phyloP scores from a whole-genome alignment of 2,113 vertebrate species.

The Laticauda laticaudata region DNA sequence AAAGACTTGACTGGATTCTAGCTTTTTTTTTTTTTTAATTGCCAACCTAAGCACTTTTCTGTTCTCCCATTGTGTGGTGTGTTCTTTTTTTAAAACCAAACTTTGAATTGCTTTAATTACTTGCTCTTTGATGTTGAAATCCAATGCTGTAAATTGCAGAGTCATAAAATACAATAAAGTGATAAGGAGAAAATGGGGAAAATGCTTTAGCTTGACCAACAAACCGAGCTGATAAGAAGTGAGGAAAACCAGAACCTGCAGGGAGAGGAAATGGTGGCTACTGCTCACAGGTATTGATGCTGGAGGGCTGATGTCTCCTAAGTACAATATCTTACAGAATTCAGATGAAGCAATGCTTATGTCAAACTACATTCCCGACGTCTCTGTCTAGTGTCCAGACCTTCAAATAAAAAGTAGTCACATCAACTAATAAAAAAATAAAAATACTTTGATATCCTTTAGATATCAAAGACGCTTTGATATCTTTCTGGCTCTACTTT shows the following conservation, averaged over 20 bases:
- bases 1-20: not conserved
- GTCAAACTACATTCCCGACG: conserved; percentile 47
- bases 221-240: not conserved
- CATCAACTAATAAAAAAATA: not conserved
- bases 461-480: not conserved
- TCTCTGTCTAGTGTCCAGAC: conserved; percentile 28
- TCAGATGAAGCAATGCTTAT: conserved; percentile 36
- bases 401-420: not conserved
- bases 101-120: not conserved
- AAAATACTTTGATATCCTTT: not conserved
- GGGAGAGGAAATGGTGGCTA: not conserved
- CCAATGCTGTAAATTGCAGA: not conserved
- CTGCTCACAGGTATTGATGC: not conserved
- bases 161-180: not conserved
- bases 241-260: not conserved
- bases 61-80: not conserved
- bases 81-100: not conserved
- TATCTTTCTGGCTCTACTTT: not conserved
- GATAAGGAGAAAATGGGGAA: not conserved
- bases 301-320: conserved; percentile 17
- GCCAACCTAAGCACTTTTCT: not conserved
- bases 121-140: conserved; percentile 12
- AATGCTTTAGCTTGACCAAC: not conserved
- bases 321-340: not conserved
- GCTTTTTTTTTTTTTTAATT: not conserved